Conservation (phyloP, 2,888 invertebrate species). For the Magallana nippona region DNA sequence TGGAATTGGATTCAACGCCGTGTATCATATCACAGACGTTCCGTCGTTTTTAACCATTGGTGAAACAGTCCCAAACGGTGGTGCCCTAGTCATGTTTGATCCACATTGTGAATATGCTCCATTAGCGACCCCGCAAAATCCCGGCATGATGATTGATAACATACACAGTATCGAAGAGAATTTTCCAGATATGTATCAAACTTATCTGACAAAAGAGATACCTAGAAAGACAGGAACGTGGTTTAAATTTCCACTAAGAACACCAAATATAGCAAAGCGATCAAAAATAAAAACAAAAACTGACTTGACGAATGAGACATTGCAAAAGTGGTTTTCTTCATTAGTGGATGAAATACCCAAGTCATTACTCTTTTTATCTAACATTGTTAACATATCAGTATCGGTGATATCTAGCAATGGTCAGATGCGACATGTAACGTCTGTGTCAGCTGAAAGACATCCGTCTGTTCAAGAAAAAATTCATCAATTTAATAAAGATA, state of each 20-base stretch:
- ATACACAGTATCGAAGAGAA: conserved; percentile 50
- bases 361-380: conserved; percentile 72
- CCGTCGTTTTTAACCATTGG: conserved; percentile 67
- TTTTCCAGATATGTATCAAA: conserved; percentile 64
- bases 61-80: conserved; percentile 54
- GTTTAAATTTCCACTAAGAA: conserved; percentile 76
- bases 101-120: conserved; percentile 71
- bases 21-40: conserved; percentile 70
- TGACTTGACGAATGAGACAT: conserved; percentile 23
- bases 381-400: conserved; percentile 62
- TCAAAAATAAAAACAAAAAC: conserved; percentile 63
- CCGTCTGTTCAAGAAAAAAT: background rate
- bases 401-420: background rate
- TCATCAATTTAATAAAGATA: background rate
- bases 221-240: conserved; percentile 65
- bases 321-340: conserved; percentile 60
- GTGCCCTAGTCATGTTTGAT: conserved; percentile 72
- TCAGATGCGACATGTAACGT: background rate
- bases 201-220: conserved; percentile 67
- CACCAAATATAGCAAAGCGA: conserved; percentile 58
- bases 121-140: conserved; percentile 48
- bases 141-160: conserved; percentile 46
- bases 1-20: conserved; percentile 73
- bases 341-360: conserved; percentile 68
- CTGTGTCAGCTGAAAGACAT: background rate